phyloP scores from a whole-genome alignment of 2,113 vertebrate species.

The Dipodomys merriami region DNA sequence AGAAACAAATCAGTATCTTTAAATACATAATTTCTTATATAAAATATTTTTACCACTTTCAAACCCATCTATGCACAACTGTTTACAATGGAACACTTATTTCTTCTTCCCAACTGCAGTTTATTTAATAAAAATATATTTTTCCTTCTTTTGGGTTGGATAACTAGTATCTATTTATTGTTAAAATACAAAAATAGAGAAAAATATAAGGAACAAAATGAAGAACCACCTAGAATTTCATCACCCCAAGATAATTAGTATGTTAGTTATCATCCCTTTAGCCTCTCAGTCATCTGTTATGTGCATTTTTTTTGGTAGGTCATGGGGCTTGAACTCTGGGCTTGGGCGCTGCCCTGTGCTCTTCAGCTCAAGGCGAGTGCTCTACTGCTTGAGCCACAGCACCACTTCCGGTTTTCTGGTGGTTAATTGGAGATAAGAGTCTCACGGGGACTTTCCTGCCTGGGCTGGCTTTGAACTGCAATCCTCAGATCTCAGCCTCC shows the following conservation, averaged over 20 bases:
- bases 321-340: too few relatives aligned
- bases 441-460: too few relatives aligned
- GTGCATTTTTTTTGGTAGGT: too few relatives aligned
- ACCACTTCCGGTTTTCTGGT: too few relatives aligned
- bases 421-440: too few relatives aligned
- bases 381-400: too few relatives aligned
- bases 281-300: not conserved
- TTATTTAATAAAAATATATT: not conserved
- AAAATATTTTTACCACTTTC: conserved; percentile 43
- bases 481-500: too few relatives aligned
- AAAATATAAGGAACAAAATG: conserved; percentile 23
- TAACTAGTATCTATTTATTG: not conserved
- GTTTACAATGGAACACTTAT: not conserved
- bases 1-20: not conserved
- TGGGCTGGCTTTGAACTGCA: too few relatives aligned
- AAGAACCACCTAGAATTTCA: conserved; percentile 21
- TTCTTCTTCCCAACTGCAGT: not conserved
- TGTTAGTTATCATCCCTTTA: not conserved
- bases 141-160: not conserved
- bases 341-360: too few relatives aligned
- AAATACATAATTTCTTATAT: not conserved
- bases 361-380: too few relatives aligned
- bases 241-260: not conserved
- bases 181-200: conserved; percentile 4
- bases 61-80: not conserved